Evolutionary conservation across 2,888 invertebrate genomes (phyloP).

Genomic region (Pilophorus perplexus): DNA sequence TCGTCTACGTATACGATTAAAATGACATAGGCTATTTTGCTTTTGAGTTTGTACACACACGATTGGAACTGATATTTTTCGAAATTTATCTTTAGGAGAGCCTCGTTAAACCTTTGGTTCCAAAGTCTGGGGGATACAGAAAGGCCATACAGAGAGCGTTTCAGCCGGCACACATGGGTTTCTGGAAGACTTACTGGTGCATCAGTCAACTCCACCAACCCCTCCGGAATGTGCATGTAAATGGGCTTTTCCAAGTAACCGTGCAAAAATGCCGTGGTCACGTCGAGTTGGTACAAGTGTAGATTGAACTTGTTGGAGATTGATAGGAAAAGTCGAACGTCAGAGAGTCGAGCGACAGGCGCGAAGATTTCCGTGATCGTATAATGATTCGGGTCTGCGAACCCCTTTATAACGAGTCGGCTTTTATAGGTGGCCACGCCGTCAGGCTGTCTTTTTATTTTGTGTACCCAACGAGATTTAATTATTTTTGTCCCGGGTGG

Average conservation of each 20-base stretch:
- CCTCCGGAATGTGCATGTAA: not conserved
- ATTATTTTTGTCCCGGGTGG: too few relatives aligned
- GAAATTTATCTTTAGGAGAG: not conserved
- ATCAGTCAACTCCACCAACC: not conserved
- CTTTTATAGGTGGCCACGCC: too few relatives aligned
- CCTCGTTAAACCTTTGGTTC: not conserved
- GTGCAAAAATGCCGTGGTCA: not conserved
- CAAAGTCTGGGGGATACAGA: not conserved
- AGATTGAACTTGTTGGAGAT: not conserved
- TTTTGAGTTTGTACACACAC: slow-evolving; percentile 1
- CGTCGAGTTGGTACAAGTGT: not conserved
- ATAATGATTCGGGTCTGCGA: not conserved
- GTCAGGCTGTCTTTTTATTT: not conserved
- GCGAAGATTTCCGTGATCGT: not conserved
- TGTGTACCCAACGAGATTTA: too few relatives aligned
- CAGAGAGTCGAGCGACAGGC: not conserved
- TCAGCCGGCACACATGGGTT: not conserved
- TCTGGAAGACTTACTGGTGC: not conserved
- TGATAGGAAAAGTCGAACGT: not conserved
- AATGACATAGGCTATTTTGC: too few relatives aligned
- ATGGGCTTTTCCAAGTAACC: not conserved
- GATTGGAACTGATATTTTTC: not conserved
- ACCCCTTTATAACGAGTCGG: too few relatives aligned
- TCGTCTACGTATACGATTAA: too few relatives aligned
- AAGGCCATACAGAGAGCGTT: not conserved